Evolutionary conservation across 2,888 invertebrate species (phyloP).

Genomic region (Lasioglossum leucozonium): DNA sequence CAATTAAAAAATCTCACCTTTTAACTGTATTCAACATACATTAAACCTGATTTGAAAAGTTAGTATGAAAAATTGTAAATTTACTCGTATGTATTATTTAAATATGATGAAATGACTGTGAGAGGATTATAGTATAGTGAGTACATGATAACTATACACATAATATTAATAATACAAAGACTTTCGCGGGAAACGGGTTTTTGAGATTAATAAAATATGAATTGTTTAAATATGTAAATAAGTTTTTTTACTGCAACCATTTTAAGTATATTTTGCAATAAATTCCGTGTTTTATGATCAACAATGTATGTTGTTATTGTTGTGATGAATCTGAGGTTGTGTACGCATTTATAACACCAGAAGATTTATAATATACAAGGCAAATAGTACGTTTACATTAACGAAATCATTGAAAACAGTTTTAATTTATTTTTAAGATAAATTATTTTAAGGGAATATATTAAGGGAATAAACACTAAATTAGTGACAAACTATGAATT

Average conservation of each 20-base stretch:
- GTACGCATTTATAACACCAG: too few species aligned
- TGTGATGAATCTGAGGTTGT: background rate
- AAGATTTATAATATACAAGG: background rate
- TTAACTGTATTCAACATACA: background rate
- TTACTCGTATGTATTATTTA: background rate
- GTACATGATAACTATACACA: constrained; percentile 17
- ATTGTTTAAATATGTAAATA: constrained; percentile 9
- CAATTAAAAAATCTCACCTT: constrained; percentile 2
- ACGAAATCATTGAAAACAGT: background rate
- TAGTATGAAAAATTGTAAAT: constrained; percentile 4
- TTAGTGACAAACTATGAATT: background rate
- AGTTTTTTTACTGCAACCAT: background rate
- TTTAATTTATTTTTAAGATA: background rate
- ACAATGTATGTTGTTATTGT: background rate
- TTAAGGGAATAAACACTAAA: too few species aligned
- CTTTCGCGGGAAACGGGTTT: background rate
- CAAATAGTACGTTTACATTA: background rate
- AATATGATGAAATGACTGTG: constrained; percentile 20
- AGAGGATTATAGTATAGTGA: constrained; percentile 43
- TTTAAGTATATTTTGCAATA: background rate
- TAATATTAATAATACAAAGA: background rate
- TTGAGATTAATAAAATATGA: background rate
- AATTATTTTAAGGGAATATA: too few species aligned
- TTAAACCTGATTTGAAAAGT: background rate
- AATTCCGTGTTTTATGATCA: background rate